Evolutionary conservation across 2,113 vertebrate genomes (phyloP).

Genomic region (Tragulus kanchil): DNA sequence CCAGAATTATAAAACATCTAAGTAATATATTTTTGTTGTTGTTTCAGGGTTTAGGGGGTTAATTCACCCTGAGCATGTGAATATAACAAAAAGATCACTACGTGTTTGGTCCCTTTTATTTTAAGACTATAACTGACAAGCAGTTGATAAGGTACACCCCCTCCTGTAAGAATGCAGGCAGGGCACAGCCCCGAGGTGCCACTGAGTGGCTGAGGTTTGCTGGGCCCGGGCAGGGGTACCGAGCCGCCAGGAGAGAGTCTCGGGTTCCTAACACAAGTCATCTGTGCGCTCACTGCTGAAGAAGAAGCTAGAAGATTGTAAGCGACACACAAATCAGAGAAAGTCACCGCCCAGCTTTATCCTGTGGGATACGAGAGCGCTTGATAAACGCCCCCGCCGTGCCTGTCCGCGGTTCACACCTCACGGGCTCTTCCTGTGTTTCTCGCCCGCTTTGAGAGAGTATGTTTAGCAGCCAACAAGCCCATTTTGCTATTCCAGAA

Average conservation of each 20-base stretch:
- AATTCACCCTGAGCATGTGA: constrained; percentile 40
- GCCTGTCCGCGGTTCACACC: not conserved
- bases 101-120: constrained; percentile 35
- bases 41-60: constrained; percentile 23
- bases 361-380: too few relatives aligned
- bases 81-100: constrained; percentile 66
- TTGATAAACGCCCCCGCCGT: not conserved
- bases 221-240: too few relatives aligned
- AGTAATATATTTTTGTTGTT: constrained; percentile 75
- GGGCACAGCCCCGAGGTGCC: not conserved
- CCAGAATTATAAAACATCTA: constrained; percentile 54
- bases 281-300: not conserved
- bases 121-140: not conserved
- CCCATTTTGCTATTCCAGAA: not conserved
- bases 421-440: not conserved
- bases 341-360: not conserved
- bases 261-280: too few relatives aligned
- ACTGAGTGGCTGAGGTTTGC: too few relatives aligned
- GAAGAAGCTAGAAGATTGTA: not conserved
- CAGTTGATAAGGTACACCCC: not conserved
- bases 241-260: not conserved
- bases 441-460: not conserved
- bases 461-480: too few relatives aligned
- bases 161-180: rapidly evolving
- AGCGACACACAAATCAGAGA: not conserved